These are phyloP conservation scores for Listronotus bonariensis DNA, from an alignment of 1,140 invertebrate genomes.

Conservation along the genomic window DNA sequence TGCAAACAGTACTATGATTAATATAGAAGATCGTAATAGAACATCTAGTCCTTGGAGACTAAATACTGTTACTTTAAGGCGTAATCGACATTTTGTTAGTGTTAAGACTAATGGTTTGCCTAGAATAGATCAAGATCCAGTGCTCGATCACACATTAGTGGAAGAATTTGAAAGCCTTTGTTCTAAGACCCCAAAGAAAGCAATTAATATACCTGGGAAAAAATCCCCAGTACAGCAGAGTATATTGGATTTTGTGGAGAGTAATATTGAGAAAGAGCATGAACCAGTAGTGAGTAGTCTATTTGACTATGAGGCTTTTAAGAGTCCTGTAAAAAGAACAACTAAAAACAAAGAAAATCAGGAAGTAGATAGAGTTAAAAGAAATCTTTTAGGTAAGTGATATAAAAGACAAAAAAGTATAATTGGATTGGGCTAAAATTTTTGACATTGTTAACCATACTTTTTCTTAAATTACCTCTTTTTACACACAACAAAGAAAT, in stretches of 20 bases:
- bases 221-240: constrained; percentile 17
- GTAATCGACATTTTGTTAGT: constrained; percentile 36
- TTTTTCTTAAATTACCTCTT: no score
- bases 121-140: constrained; percentile 34
- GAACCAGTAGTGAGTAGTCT: constrained; percentile 13
- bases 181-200: constrained; percentile 7
- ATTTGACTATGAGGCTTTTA: constrained; percentile 37
- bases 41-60: constrained; percentile 38
- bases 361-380: constrained; percentile 1
- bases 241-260: constrained; percentile 29
- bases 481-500: no score
- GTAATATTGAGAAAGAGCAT: constrained; percentile 33
- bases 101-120: constrained; percentile 36
- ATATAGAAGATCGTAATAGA: neutral
- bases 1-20: constrained; percentile 37
- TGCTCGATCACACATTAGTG: constrained; percentile 34
- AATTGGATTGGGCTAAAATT: no score
- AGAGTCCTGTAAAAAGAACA: constrained; percentile 33
- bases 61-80: constrained; percentile 23
- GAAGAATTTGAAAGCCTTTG: constrained; percentile 25
- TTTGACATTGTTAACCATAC: no score
- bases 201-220: constrained; percentile 3
- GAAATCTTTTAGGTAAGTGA: constrained; percentile 18
- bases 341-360: neutral
- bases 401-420: no score